phyloP scores from a whole-genome alignment of 2,797 vertebrate genomes.

The Dallia pectoralis region DNA sequence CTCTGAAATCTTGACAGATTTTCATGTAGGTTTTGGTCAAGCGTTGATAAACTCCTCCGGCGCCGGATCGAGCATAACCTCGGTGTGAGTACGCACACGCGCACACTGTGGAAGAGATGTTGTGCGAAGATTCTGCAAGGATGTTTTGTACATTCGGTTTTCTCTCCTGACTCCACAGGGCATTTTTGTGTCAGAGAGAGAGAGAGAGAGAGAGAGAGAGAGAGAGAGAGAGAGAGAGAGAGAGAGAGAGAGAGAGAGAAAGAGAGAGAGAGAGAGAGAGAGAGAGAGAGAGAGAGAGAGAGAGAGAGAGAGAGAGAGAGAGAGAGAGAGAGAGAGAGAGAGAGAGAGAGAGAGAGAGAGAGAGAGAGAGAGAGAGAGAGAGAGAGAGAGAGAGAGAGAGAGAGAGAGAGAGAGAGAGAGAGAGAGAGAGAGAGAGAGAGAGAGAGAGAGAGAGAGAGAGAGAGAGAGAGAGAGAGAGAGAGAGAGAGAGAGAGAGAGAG shows the following conservation, averaged over 20 bases:
- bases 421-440: background rate
- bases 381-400: background rate
- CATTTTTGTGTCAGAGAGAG: background rate
- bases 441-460: too few relatives aligned
- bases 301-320: background rate
- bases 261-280: background rate
- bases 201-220: background rate
- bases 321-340: background rate
- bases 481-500: background rate
- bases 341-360: background rate
- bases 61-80: background rate
- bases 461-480: background rate
- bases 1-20: background rate
- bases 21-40: background rate
- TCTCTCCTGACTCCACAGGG: background rate
- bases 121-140: background rate
- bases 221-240: background rate
- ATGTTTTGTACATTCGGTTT: background rate
- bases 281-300: too few relatives aligned
- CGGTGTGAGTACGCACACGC: background rate
- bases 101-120: too few relatives aligned
- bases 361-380: background rate
- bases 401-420: background rate
- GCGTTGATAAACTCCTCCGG: background rate
- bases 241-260: background rate